phyloP scores from a whole-genome alignment of 2,113 vertebrate genomes.

The Chloebia gouldiae region DNA sequence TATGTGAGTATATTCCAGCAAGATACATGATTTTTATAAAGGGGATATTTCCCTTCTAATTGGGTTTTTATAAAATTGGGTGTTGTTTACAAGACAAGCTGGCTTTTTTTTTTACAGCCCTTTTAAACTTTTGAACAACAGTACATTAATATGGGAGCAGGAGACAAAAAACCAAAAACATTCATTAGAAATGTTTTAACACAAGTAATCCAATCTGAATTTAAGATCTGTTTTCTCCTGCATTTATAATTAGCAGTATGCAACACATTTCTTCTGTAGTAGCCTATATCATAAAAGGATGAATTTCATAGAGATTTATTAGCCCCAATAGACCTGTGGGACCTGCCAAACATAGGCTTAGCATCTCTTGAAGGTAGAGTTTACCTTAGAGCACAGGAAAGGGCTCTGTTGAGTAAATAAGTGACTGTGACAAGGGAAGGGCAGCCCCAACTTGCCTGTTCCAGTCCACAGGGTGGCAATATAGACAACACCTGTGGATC shows the following conservation, averaged over 20 bases:
- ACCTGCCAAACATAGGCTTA: background rate
- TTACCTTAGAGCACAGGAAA: background rate
- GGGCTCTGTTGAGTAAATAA: background rate
- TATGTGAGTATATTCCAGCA: background rate
- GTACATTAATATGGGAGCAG: background rate
- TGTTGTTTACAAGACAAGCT: background rate
- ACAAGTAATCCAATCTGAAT: background rate
- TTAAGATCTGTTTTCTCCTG: background rate
- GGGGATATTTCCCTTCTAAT: background rate
- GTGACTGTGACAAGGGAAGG: rapidly evolving
- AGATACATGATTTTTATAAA: background rate
- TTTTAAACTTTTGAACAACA: background rate
- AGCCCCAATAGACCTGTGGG: background rate
- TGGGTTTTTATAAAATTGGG: background rate
- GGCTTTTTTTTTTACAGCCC: background rate
- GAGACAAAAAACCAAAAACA: background rate
- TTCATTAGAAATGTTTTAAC: background rate
- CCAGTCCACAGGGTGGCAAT: constrained; percentile 53
- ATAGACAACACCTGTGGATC: background rate
- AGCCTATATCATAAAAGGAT: background rate
- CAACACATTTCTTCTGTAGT: background rate
- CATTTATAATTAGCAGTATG: background rate
- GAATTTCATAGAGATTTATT: background rate
- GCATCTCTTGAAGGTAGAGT: background rate
- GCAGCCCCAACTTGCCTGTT: background rate